Base-by-base conservation (phyloP, 2,888 invertebrate genomes). In the Pollenia amentaria region DNA sequence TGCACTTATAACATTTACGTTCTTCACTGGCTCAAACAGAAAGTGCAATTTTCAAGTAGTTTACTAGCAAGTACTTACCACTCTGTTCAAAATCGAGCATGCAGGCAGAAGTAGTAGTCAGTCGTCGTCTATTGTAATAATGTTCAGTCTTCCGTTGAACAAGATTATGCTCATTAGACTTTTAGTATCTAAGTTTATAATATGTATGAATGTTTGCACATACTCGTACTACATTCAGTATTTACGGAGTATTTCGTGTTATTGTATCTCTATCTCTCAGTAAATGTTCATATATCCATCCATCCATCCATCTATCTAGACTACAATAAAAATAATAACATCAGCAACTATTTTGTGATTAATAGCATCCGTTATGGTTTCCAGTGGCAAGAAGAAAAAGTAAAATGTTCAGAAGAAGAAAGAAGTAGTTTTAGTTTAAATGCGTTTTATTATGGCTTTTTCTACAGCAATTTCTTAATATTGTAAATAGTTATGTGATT, bases 341-440 rank as follows among this genome's bases (percentile, higher is more conserved):
- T 12, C 55, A 65, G 38, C 55, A 48, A 62, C 11, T 29, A 38
- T 79, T 44, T 69, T 76, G 73, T 87, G 87, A 87, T 87, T 87
- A 87, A 87, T 84, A 77, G 87, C 87, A 87, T 87, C 87, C 87
- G 87, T 84, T 87, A 87, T 84, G 77, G 80, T 80, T 87, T 77
- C 55, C 16, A 77, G 77, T 70, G 64, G 60, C 18, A 80, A 70
- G 14, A 51, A 57, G 64, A 70, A 18, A 82, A 64, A 60, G 44
- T 0, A 29, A 29, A 29, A 29, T 29, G 6, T 44, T 48, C 0
- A 46, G 12, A 53, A 21, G 29, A 44, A 72, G 64, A 60, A 67
- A 75, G 16, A 81, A 75, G 16, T 18, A 84, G 72, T 87, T 80
- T 83, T 16, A 57, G 48, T 81, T 86, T 46, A 67, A 80, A 76